Conservation (phyloP, 2,113 vertebrate genomes). For the Macquaria australasica region DNA sequence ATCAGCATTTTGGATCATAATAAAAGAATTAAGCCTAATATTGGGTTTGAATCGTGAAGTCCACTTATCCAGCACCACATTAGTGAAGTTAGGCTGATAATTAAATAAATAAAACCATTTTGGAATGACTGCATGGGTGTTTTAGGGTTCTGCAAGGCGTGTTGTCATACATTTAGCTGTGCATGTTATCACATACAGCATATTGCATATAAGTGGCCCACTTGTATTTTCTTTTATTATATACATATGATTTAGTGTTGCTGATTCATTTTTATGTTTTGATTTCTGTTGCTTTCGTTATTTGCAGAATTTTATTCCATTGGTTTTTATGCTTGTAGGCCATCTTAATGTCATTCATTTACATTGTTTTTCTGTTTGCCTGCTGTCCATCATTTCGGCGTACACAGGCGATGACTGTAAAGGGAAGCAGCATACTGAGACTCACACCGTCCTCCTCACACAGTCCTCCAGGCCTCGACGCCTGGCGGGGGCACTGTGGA, state of each 20-base stretch:
- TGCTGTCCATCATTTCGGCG: conserved; percentile 34
- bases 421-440: conserved; percentile 90
- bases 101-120: not conserved
- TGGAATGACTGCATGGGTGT: not conserved
- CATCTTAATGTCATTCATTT: conserved; percentile 16
- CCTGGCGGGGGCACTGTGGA: conserved; percentile 85
- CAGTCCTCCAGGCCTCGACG: conserved; percentile 83
- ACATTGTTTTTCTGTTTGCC: conserved; percentile 41
- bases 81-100: not conserved
- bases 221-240: conserved; percentile 12
- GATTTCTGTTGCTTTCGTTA: not conserved
- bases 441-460: conserved; percentile 78
- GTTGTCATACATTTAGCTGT: not conserved
- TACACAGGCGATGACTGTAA: conserved; percentile 92
- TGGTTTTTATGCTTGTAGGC: not conserved
- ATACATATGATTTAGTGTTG: not conserved
- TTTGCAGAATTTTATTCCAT: not conserved
- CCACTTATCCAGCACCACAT: not conserved
- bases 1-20: not conserved
- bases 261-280: conserved; percentile 3
- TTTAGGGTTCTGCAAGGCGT: not conserved
- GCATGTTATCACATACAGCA: conserved; percentile 9
- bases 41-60: not conserved
- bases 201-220: not conserved
- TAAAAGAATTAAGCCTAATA: not conserved